phyloP scores from a whole-genome alignment of 2,888 invertebrate genomes.

The Lydus trimaculatus region DNA sequence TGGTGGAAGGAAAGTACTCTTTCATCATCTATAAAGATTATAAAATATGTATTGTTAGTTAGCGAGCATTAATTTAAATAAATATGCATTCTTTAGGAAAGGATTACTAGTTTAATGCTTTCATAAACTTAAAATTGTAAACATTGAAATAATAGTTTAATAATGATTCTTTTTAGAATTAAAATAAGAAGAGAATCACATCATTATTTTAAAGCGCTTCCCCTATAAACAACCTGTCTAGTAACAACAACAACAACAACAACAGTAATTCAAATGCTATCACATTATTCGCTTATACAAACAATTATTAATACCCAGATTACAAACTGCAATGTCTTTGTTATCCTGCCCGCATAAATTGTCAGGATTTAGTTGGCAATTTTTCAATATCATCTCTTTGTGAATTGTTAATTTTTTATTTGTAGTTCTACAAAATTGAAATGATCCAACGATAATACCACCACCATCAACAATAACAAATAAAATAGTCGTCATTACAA shows the following conservation, averaged over 20 bases:
- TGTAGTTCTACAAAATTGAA: not conserved
- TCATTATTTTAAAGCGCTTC: not conserved
- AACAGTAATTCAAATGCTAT: not conserved
- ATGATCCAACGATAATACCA: not conserved
- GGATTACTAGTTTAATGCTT: not conserved
- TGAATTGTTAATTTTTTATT: not conserved
- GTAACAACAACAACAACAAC: not conserved
- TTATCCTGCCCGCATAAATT: slow-evolving; percentile 6
- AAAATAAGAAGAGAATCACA: too few relatives aligned
- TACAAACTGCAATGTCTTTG: slow-evolving; percentile 4
- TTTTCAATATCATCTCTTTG: not conserved
- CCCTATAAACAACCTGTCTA: not conserved
- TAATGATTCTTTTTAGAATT: too few relatives aligned
- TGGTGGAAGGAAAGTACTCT: not conserved
- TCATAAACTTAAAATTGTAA: too few relatives aligned
- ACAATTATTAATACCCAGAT: slow-evolving; percentile 4
- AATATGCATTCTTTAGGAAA: not conserved
- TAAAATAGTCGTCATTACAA: too few relatives aligned
- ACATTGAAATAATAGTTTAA: too few relatives aligned
- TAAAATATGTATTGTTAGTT: slow-evolving; percentile 2
- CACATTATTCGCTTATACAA: slow-evolving; percentile 2
- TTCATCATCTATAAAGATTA: not conserved
- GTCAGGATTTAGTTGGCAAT: not conserved
- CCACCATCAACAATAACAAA: not conserved
- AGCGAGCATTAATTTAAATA: not conserved